A percentile compares a stretch with the other conserved stretches of the same genome.
These are phyloP conservation scores for Diadophis punctatus DNA, from an alignment of 2,113 vertebrate genomes.

Conservation along the genomic window DNA sequence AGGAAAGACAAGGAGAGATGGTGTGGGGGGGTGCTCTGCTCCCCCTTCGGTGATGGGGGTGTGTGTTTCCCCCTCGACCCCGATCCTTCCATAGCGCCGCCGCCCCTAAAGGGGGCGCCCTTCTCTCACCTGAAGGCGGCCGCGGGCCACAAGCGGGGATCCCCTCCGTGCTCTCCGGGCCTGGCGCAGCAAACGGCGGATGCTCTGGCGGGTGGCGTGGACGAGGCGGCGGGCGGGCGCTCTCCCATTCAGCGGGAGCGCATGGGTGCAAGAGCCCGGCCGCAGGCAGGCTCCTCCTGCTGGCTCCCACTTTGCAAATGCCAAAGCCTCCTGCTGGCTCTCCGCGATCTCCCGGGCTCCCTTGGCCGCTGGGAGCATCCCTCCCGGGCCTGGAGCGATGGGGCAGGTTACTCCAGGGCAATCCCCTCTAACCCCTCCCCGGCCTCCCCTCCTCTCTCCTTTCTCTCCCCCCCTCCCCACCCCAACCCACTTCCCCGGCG, in stretches of 20 bases:
- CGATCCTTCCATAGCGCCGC: neutral
- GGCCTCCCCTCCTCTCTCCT: neutral
- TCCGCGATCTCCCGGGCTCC: too few relatives aligned
- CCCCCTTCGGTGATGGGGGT: neutral
- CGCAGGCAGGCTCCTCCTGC: neutral
- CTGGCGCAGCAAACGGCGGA: neutral
- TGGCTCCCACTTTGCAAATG: neutral
- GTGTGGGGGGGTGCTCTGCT: too few relatives aligned
- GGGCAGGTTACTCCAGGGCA: constrained; percentile 1
- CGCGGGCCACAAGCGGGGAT: neutral
- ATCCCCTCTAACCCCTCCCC: neutral
- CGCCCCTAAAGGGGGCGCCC: neutral
- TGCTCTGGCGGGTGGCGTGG: neutral
- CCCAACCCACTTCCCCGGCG: neutral
- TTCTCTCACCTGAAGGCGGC: neutral
- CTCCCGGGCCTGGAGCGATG: neutral
- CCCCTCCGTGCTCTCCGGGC: neutral
- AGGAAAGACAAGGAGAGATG: too few relatives aligned
- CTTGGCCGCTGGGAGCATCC: neutral
- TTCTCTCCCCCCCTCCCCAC: neutral
- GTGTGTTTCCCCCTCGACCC: neutral
- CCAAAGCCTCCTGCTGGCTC: neutral
- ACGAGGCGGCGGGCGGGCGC: neutral
- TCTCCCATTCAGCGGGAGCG: constrained; percentile 12
- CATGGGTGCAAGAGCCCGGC: neutral